These are phyloP conservation scores for Lynx canadensis DNA, from an alignment of 2,113 vertebrate genomes.

Conservation along the genomic window DNA sequence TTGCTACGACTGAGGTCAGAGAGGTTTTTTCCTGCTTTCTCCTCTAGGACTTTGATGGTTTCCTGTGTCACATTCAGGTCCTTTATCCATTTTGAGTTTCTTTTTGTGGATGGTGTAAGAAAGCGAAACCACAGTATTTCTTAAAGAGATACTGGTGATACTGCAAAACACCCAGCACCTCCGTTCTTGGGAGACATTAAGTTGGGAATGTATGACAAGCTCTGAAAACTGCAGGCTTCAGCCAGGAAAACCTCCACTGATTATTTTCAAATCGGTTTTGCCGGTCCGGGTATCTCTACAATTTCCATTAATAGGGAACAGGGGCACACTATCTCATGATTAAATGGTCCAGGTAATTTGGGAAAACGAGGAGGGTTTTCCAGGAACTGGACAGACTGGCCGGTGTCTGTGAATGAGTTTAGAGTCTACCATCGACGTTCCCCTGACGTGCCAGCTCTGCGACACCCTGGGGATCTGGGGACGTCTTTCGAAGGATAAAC, in stretches of 20 bases:
- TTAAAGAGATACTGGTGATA: no score
- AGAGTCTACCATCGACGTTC: neutral
- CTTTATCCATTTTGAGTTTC: no score
- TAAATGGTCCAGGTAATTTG: neutral
- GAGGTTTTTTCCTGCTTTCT: no score
- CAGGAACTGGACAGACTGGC: no score
- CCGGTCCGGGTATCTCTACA: neutral
- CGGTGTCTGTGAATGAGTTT: neutral
- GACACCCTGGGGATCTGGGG: neutral
- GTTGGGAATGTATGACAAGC: neutral
- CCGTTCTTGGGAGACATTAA: neutral
- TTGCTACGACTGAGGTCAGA: no score
- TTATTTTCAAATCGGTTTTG: neutral
- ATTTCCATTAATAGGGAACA: neutral
- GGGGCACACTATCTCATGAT: fast-evolving
- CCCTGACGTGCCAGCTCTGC: neutral
- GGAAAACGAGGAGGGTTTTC: neutral
- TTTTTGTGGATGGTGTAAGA: no score
- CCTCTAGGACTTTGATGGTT: no score
- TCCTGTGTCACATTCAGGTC: no score
- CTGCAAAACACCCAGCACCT: no score
- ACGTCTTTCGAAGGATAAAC: neutral
- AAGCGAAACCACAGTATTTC: neutral
- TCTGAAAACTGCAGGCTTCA: neutral
- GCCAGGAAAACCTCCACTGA: neutral